These are phyloP conservation scores for Heliconius congener DNA, from an alignment of 1,140 invertebrate genomes.

Conservation along the genomic window DNA sequence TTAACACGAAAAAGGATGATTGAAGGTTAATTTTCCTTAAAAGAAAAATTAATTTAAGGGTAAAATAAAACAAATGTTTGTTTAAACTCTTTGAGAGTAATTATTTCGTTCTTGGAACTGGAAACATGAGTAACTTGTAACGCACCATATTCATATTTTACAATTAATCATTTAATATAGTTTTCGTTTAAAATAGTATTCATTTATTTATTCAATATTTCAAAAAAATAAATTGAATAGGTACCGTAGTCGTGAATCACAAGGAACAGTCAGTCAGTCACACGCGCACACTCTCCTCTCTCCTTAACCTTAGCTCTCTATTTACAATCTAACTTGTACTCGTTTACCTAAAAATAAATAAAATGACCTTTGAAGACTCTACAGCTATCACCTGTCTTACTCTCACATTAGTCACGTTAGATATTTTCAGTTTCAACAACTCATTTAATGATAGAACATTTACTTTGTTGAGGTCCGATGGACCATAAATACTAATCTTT, in stretches of 20 bases:
- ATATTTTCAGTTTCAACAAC: conserved; percentile 35
- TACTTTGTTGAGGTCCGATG: conserved; percentile 7
- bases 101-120: conserved; percentile 65
- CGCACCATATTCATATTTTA: conserved; percentile 52
- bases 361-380: conserved; percentile 41
- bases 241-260: conserved; percentile 50
- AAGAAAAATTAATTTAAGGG: not conserved
- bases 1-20: too few species aligned
- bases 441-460: conserved; percentile 30
- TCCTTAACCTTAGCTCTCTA: conserved; percentile 24
- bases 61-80: conserved; percentile 41
- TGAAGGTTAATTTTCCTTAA: too few species aligned
- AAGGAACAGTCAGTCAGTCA: conserved; percentile 27
- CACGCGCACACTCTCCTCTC: conserved; percentile 28
- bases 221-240: conserved; percentile 41
- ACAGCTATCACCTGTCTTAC: conserved; percentile 36
- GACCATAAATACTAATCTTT: conserved; percentile 40
- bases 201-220: conserved; percentile 33
- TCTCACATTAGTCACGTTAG: conserved; percentile 37
- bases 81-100: conserved; percentile 55
- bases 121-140: conserved; percentile 53
- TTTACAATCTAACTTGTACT: conserved; percentile 58
- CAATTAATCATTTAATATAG: conserved; percentile 33
- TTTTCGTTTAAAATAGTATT: conserved; percentile 40
- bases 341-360: conserved; percentile 57